Conservation (phyloP, 2,888 invertebrate species). For the Polyommatus iphigenia region DNA sequence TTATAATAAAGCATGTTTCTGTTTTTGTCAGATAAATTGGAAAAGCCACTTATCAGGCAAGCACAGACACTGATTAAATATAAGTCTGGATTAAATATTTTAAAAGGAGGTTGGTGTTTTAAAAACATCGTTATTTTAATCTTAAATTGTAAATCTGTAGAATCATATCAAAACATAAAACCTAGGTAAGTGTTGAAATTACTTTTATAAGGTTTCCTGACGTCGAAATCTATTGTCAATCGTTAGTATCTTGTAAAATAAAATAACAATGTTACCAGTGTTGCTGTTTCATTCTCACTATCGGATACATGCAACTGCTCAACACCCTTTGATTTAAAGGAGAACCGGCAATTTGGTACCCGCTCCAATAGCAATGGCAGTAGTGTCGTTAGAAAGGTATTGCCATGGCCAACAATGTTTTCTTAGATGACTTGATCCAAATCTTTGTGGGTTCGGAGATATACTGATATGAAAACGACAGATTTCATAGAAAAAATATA, state of each 20-base stretch:
- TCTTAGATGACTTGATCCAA: too few species aligned
- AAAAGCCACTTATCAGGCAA: neutral
- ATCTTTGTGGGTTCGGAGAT: too few species aligned
- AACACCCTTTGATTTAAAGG: too few species aligned
- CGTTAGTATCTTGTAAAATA: slow-evolving; percentile 78
- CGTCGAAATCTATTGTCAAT: slow-evolving; percentile 74
- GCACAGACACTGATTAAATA: too few species aligned
- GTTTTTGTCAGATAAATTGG: neutral
- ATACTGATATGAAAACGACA: too few species aligned
- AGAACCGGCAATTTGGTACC: too few species aligned
- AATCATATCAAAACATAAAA: slow-evolving; percentile 72
- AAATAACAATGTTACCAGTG: slow-evolving; percentile 74
- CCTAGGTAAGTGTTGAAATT: slow-evolving; percentile 76
- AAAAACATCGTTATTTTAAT: slow-evolving; percentile 45
- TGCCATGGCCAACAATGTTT: too few species aligned
- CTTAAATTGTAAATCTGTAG: slow-evolving; percentile 58
- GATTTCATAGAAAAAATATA: too few species aligned
- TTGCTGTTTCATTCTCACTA: slow-evolving; percentile 21
- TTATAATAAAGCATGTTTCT: neutral
- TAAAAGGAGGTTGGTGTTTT: neutral
- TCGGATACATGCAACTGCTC: neutral
- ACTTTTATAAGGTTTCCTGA: slow-evolving; percentile 72
- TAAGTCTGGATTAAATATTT: neutral
- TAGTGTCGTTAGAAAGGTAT: too few species aligned
- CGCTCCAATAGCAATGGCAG: too few species aligned